Evolutionary conservation across 2,797 vertebrate species (phyloP), one percentile per base, ranked within the genome.

Genomic region (Helostoma temminkii): DNA sequence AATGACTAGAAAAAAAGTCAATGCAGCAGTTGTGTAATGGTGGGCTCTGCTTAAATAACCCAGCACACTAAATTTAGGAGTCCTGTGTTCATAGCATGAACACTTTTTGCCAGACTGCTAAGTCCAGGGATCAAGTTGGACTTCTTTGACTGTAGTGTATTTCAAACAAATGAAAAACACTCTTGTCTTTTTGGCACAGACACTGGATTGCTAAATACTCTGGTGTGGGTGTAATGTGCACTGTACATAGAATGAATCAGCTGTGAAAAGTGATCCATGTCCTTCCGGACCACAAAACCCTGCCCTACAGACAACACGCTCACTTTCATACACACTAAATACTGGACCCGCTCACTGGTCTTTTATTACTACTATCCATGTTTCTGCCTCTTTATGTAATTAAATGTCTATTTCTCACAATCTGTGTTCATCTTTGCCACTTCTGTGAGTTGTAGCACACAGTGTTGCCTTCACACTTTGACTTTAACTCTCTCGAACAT

Each of bases 31-130:
- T 68, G 76, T 77, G 69, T 78, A 49, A 84, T 85, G 84, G 82
- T 48, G 63, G 70, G 67, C n/a, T 32, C 76, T 63, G 77, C 86
- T 89, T 89, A 69, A 91, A 86, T 90, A 80, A 83, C 88, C 73
- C 28, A 19, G 66, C 74, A 21, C 10, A 59, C 88, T 93, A 93
- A 88, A 90, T 92, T 89, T 91, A 92, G 91, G 75, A 57, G 69
- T 80, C 63, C 68, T 59, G 26, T 75, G 77, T 83, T 86, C 24
- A 15, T 71, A 78, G 76, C 71, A 85, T 45, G 79, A 83, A 92
- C 86, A 87, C 81, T 92, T 92, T 91, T 83, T 86, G 83, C 77
- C 86, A 85, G 86, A 87, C 92, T 82, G 82, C 49, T 92, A 93
- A 93, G 81, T 86, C 84, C 62, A n/a, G 70, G 89, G 89, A 90